Conservation (phyloP, 2,797 vertebrate genomes). For the Moxostoma hubbsi region DNA sequence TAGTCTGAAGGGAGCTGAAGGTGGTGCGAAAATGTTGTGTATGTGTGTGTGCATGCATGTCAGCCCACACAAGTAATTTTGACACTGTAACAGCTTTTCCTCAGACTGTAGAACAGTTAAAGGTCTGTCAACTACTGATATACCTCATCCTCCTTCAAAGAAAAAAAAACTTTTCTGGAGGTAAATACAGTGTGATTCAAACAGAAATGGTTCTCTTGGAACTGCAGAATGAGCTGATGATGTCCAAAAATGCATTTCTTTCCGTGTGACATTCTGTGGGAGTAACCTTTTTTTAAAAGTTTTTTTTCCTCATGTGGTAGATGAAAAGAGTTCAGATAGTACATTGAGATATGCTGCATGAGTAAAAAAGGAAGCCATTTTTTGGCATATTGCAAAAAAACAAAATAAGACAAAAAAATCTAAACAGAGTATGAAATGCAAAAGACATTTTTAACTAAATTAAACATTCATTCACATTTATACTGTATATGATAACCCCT, state of each 20-base stretch:
- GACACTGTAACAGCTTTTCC: background rate
- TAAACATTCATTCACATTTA: background rate
- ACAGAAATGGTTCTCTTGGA: slow-evolving; percentile 24
- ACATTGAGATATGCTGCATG: slow-evolving; percentile 12
- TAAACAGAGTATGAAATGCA: background rate
- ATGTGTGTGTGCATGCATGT: slow-evolving; percentile 3
- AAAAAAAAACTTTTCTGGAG: background rate
- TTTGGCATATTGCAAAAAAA: background rate
- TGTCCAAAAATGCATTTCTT: slow-evolving; percentile 11
- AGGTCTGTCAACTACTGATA: slow-evolving; percentile 35
- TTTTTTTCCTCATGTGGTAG: slow-evolving; percentile 38
- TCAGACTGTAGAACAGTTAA: slow-evolving; percentile 7
- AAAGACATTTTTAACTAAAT: background rate
- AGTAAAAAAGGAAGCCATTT: background rate
- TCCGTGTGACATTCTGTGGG: slow-evolving; percentile 35
- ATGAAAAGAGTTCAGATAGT: slow-evolving; percentile 19
- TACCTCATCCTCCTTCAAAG: slow-evolving; percentile 20
- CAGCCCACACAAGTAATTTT: slow-evolving; percentile 64
- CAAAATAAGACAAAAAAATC: background rate
- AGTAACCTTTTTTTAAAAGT: slow-evolving; percentile 28
- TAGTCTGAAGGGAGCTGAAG: slow-evolving; percentile 39
- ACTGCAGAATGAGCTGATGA: slow-evolving; percentile 29
- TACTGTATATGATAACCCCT: background rate
- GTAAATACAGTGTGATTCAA: background rate
- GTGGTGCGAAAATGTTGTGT: slow-evolving; percentile 10